These are phyloP conservation scores for Acleris sparsana DNA, from an alignment of 2,888 invertebrate species.

Conservation along the genomic window DNA sequence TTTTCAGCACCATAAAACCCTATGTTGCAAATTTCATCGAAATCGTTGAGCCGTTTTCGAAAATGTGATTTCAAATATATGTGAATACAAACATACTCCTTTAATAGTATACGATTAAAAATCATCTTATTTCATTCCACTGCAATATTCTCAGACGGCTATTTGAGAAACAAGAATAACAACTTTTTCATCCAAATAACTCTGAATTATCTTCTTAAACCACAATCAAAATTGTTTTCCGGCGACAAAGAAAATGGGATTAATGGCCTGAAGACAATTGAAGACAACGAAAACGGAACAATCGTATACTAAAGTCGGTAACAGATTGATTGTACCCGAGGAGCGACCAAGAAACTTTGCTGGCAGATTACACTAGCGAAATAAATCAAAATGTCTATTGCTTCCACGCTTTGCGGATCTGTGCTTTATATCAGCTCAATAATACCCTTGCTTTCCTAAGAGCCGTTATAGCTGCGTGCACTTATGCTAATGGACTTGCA, in stretches of 20 bases:
- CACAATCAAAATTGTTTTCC: conserved; percentile 25
- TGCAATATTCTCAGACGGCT: too few species aligned
- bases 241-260: conserved; percentile 35
- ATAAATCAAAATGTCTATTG: conserved; percentile 55
- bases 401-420: conserved; percentile 31
- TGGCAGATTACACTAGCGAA: conserved; percentile 51
- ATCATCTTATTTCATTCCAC: too few species aligned
- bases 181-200: neutral
- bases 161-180: too few species aligned
- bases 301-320: conserved; percentile 44
- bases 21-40: too few species aligned
- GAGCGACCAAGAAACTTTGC: conserved; percentile 44
- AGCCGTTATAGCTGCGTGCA: neutral
- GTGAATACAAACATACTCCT: too few species aligned
- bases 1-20: too few species aligned
- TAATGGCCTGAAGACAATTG: conserved; percentile 45
- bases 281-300: conserved; percentile 50
- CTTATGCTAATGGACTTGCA: neutral
- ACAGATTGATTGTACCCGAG: conserved; percentile 49
- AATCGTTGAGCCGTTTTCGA: too few species aligned
- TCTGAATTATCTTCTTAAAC: conserved; percentile 1
- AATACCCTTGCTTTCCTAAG: conserved; percentile 5
- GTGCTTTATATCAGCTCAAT: conserved; percentile 17
- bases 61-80: too few species aligned
- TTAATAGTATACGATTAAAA: too few species aligned